phyloP scores from a whole-genome alignment of 2,888 invertebrate species.

The Agonopterix arenella region DNA sequence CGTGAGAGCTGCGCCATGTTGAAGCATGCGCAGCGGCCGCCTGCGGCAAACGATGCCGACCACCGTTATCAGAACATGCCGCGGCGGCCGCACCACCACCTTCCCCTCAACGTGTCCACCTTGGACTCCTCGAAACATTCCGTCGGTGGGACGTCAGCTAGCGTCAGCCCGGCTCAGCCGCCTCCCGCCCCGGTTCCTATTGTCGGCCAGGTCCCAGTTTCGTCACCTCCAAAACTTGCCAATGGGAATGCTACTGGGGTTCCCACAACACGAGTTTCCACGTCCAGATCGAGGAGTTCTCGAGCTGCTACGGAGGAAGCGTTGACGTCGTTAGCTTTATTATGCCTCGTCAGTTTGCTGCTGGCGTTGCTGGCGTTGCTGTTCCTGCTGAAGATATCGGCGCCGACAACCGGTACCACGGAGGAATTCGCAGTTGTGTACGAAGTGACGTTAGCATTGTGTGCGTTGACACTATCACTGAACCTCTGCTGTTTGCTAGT shows the following conservation, averaged over 20 bases:
- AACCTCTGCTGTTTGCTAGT: slow-evolving; percentile 94
- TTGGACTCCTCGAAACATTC: slow-evolving; percentile 82
- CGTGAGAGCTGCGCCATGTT: slow-evolving; percentile 77
- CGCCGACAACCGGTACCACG: slow-evolving; percentile 77
- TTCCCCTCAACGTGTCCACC: slow-evolving; percentile 82
- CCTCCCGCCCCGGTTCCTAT: slow-evolving; percentile 36
- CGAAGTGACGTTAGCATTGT: slow-evolving; percentile 93
- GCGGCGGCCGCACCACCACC: slow-evolving; percentile 77
- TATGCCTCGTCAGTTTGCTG: slow-evolving; percentile 90
- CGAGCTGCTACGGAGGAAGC: slow-evolving; percentile 80
- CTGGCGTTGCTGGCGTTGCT: slow-evolving; percentile 89
- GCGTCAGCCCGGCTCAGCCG: slow-evolving; percentile 73
- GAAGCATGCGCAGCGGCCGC: slow-evolving; percentile 82
- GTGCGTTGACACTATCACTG: slow-evolving; percentile 90
- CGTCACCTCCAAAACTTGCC: slow-evolving; percentile 63
- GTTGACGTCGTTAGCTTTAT: slow-evolving; percentile 88
- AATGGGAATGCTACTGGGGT: slow-evolving; percentile 78
- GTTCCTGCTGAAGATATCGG: slow-evolving; percentile 90
- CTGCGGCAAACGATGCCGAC: slow-evolving; percentile 72
- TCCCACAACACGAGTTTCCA: slow-evolving; percentile 38
- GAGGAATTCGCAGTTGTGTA: slow-evolving; percentile 93
- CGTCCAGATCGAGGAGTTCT: slow-evolving; percentile 48
- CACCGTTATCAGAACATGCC: slow-evolving; percentile 75
- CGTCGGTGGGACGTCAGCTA: slow-evolving; percentile 74
- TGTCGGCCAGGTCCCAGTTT: slow-evolving; percentile 44